Conservation (phyloP, 2,888 invertebrate species). For the Drosophila phalerata region DNA sequence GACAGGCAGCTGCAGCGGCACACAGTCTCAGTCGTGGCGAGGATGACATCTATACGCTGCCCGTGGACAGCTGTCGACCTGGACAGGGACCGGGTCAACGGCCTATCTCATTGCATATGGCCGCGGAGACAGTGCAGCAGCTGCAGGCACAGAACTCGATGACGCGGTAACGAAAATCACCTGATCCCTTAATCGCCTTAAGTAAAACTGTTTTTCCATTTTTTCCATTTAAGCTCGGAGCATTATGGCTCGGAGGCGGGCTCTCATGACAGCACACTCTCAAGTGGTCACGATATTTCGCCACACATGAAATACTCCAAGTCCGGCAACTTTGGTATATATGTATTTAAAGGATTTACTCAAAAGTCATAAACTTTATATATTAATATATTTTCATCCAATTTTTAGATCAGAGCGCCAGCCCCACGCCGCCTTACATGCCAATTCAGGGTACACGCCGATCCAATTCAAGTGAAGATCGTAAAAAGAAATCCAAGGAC, state of each 20-base stretch:
- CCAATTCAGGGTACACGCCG: conserved; percentile 91
- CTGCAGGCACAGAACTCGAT: conserved; percentile 78
- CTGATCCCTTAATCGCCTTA: neutral
- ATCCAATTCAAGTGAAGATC: conserved; percentile 88
- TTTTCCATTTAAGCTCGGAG: conserved; percentile 77
- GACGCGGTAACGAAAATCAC: conserved; percentile 70
- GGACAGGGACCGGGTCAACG: conserved; percentile 63
- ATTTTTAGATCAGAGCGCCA: conserved; percentile 85
- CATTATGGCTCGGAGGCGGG: conserved; percentile 82
- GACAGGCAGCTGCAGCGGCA: conserved; percentile 50
- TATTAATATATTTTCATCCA: conserved; percentile 17
- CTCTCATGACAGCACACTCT: conserved; percentile 78
- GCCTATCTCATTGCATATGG: conserved; percentile 75
- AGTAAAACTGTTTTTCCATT: neutral
- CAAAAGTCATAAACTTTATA: neutral
- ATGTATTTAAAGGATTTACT: conserved; percentile 73
- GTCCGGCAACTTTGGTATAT: conserved; percentile 84
- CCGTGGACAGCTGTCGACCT: conserved; percentile 83
- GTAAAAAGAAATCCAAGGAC: conserved; percentile 87
- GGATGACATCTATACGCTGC: conserved; percentile 85
- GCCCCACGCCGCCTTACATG: conserved; percentile 90
- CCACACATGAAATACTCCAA: conserved; percentile 82
- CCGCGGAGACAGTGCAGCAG: conserved; percentile 69
- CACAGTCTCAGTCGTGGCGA: conserved; percentile 66
- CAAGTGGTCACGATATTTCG: conserved; percentile 74